phyloP scores from a whole-genome alignment of 2,113 vertebrate genomes.

The Terrapene triunguis region DNA sequence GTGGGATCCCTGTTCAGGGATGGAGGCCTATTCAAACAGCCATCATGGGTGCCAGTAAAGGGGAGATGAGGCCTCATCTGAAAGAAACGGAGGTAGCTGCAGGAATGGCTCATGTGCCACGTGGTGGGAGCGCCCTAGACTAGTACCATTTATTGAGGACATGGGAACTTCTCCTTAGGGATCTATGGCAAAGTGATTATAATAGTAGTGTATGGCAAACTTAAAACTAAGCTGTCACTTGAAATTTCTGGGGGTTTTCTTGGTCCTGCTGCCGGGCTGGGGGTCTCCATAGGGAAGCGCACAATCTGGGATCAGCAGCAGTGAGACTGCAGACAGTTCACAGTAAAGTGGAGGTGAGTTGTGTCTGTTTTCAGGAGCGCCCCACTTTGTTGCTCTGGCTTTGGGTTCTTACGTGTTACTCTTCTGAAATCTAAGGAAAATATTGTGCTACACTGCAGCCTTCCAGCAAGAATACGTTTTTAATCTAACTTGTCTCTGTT shows the following conservation, averaged over 20 bases:
- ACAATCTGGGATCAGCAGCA: not conserved
- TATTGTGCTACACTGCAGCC: not conserved
- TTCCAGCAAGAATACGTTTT: not conserved
- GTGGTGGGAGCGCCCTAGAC: not conserved
- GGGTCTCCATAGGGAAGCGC: not conserved
- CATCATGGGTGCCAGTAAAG: not conserved
- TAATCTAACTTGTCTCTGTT: not conserved
- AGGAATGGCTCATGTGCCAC: not conserved
- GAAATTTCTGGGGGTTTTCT: not conserved
- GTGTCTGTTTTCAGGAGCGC: not conserved
- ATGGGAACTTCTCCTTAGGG: conserved; percentile 18
- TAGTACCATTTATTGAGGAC: not conserved
- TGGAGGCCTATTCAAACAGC: not conserved
- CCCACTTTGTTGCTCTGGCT: no score
- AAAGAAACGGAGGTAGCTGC: not conserved
- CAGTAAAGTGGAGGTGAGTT: not conserved
- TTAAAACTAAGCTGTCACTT: not conserved
- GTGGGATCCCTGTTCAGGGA: not conserved
- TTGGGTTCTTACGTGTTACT: not conserved
- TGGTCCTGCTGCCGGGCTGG: not conserved
- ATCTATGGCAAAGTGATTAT: not conserved
- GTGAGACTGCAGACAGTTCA: not conserved
- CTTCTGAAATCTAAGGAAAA: not conserved
- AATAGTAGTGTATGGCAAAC: not conserved
- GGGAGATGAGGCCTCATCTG: not conserved